Conservation (phyloP, 2,888 invertebrate species). For the Drosophila tanythrix region DNA sequence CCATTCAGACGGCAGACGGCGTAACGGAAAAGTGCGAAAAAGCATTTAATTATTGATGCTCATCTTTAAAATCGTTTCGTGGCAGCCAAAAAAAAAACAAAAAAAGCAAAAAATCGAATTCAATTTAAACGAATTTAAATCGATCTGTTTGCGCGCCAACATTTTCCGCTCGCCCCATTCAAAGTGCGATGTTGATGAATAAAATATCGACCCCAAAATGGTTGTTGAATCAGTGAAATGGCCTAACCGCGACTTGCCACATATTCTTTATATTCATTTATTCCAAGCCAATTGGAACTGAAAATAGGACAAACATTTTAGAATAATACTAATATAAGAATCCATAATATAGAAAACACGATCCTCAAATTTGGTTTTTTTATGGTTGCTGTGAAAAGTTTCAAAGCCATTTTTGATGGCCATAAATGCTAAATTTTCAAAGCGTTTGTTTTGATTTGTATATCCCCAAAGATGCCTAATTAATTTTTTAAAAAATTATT, state of each 20-base stretch:
- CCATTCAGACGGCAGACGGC: neutral
- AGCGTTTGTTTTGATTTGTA: neutral
- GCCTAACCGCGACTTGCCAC: neutral
- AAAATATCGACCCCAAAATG: neutral
- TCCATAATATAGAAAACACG: no score
- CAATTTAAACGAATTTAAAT: slow-evolving; percentile 62
- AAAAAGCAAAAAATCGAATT: slow-evolving; percentile 32
- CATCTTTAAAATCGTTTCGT: slow-evolving; percentile 59
- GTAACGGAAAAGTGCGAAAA: slow-evolving; percentile 70
- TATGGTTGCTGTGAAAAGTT: no score
- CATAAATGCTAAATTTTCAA: neutral
- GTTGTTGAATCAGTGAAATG: neutral
- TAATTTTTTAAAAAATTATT: neutral
- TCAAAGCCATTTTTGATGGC: no score
- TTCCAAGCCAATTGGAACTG: neutral
- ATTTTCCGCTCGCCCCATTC: slow-evolving; percentile 29
- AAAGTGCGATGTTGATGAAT: slow-evolving; percentile 26
- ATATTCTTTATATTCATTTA: neutral
- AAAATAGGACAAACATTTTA: no score
- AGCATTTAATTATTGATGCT: slow-evolving; percentile 74
- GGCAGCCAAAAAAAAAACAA: neutral
- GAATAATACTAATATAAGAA: no score
- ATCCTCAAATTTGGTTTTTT: no score
- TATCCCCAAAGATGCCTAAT: neutral
- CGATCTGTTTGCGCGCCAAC: slow-evolving; percentile 61